Evolutionary conservation across 1,140 invertebrate species (phyloP).

Genomic region (Phymastichus coffea): DNA sequence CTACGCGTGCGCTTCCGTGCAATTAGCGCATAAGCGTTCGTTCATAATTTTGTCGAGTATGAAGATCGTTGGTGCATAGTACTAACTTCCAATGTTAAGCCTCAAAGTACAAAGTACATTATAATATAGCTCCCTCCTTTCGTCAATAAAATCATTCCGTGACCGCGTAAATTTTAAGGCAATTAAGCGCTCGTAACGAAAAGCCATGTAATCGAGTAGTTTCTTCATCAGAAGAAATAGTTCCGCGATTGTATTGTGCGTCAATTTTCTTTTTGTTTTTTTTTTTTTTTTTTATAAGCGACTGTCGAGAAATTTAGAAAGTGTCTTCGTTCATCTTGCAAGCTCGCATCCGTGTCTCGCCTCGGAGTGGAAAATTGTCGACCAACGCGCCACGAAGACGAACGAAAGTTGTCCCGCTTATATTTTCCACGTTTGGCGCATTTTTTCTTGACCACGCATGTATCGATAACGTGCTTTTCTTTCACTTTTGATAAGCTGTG

Average conservation of each 20-base stretch:
- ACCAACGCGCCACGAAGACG: not conserved
- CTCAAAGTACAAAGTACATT: too few relatives aligned
- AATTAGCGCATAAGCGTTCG: too few relatives aligned
- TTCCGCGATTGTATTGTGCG: not conserved
- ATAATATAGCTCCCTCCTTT: too few relatives aligned
- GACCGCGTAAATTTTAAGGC: not conserved
- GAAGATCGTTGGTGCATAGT: too few relatives aligned
- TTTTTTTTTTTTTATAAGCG: too few relatives aligned
- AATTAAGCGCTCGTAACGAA: not conserved
- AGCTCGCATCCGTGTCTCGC: not conserved
- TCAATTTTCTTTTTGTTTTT: too few relatives aligned
- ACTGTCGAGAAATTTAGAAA: conserved; percentile 4
- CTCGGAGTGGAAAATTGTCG: not conserved
- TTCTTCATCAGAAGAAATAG: not conserved
- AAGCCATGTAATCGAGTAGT: not conserved
- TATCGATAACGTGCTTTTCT: too few relatives aligned
- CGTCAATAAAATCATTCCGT: not conserved
- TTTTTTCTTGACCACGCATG: not conserved
- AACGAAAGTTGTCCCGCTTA: conserved; percentile 18
- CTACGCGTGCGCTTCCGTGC: too few relatives aligned
- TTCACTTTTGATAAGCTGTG: too few relatives aligned
- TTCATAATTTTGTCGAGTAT: too few relatives aligned
- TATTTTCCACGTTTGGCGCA: conserved; percentile 20
- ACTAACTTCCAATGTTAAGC: too few relatives aligned
- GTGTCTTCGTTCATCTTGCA: not conserved